Evolutionary conservation across 2,888 invertebrate genomes (phyloP).

Genomic region (Caenorhabditis sp.): DNA sequence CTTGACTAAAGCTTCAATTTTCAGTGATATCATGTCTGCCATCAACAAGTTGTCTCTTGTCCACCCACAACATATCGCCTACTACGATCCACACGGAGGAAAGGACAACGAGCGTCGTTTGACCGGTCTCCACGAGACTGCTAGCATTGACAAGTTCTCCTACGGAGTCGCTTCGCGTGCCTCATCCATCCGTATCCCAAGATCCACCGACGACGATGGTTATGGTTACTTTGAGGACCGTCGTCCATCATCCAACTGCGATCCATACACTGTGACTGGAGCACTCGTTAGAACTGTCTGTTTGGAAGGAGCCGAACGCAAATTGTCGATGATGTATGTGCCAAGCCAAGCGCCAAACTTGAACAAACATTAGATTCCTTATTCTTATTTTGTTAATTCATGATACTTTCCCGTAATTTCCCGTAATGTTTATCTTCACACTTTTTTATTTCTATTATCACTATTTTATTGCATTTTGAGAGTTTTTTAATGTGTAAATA

Average conservation of each 20-base stretch:
- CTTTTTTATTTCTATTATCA: too few relatives aligned
- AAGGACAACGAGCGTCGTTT: constrained; percentile 91
- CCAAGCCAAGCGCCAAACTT: constrained; percentile 39
- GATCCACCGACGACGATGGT: constrained; percentile 70
- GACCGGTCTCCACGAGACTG: constrained; percentile 86
- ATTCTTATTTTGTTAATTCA: too few relatives aligned
- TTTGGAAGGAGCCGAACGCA: constrained; percentile 62
- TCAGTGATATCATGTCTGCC: constrained; percentile 89
- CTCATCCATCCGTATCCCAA: constrained; percentile 69
- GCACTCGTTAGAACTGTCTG: constrained; percentile 68
- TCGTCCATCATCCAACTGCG: constrained; percentile 71
- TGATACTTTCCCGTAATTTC: too few relatives aligned
- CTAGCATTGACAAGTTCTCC: constrained; percentile 94
- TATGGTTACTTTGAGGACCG: constrained; percentile 71
- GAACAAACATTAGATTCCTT: neutral
- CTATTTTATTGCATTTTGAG: too few relatives aligned
- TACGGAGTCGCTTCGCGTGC: constrained; percentile 70
- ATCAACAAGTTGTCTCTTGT: constrained; percentile 91
- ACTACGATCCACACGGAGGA: constrained; percentile 81
- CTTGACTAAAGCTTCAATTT: too few relatives aligned
- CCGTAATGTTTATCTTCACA: too few relatives aligned
- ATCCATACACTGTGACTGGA: constrained; percentile 70
- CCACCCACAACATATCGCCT: constrained; percentile 91
- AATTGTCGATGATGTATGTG: constrained; percentile 66
- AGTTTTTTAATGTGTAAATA: too few relatives aligned